Evolutionary conservation across 2,888 invertebrate genomes (phyloP).

Genomic region (Ernsta delagoae): DNA sequence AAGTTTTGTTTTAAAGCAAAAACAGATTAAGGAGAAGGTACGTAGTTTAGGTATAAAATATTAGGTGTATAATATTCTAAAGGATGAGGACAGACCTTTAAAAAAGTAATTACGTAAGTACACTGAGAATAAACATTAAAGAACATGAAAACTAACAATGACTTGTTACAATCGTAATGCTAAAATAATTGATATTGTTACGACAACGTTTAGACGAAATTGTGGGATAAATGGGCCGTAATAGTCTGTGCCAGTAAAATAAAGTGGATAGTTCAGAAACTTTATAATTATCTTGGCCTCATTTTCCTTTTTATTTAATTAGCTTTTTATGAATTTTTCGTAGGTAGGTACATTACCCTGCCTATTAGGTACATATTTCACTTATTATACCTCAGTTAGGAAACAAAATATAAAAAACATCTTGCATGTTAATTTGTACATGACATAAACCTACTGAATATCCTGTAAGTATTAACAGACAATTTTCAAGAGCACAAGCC

Average conservation of each 20-base stretch:
- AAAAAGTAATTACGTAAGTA: no score
- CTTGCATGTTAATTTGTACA: neutral
- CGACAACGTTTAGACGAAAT: conserved; percentile 27
- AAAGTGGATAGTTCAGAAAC: conserved; percentile 8
- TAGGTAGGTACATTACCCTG: no score
- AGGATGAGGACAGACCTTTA: neutral
- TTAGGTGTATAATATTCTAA: no score
- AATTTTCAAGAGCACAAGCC: no score
- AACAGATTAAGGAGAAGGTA: neutral
- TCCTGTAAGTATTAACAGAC: neutral
- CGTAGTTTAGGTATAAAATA: neutral
- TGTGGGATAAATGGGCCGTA: conserved; percentile 16
- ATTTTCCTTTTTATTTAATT: neutral
- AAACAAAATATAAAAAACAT: neutral
- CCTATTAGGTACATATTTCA: no score
- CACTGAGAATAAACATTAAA: conserved; percentile 17
- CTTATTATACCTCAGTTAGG: no score
- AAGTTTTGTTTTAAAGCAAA: neutral
- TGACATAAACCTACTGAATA: neutral
- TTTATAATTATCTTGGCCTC: neutral
- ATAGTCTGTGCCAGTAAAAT: conserved; percentile 23
- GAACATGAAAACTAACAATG: conserved; percentile 28
- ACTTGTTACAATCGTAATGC: conserved; percentile 65
- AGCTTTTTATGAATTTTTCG: neutral
- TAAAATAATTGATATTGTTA: conserved; percentile 42